Evolutionary conservation across 92 coral and sea anemone species (phyloP).

Genomic region (Phenganax subtilis): DNA sequence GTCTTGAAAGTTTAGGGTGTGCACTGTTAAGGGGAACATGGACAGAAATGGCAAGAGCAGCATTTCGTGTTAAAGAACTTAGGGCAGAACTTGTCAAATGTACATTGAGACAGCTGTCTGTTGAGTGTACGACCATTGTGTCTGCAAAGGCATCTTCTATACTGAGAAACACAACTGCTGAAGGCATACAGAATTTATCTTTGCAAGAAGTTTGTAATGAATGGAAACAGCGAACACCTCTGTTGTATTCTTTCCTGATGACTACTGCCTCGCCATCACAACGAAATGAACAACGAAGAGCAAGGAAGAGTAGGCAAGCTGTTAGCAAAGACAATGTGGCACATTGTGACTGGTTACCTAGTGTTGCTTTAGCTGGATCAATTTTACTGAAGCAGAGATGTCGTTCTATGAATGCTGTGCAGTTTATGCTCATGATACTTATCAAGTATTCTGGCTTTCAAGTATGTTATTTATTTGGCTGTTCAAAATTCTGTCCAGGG

Average conservation of each 20-base stretch:
- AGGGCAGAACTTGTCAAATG: slow-evolving; percentile 28
- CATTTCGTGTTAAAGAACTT: slow-evolving; percentile 27
- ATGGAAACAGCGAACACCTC: slow-evolving; percentile 47
- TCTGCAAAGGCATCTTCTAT: slow-evolving; percentile 39
- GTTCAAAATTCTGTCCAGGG: neutral
- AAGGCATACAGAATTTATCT: slow-evolving; percentile 45
- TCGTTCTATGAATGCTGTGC: slow-evolving; percentile 34
- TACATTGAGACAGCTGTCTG: slow-evolving; percentile 7
- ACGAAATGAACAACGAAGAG: neutral
- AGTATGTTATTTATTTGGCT: slow-evolving; percentile 19
- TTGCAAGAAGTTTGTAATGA: slow-evolving; percentile 42
- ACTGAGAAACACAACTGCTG: slow-evolving; percentile 42
- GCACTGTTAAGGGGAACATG: slow-evolving; percentile 35
- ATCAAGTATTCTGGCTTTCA: slow-evolving; percentile 50
- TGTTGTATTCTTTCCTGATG: slow-evolving; percentile 36
- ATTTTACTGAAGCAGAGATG: slow-evolving; percentile 44
- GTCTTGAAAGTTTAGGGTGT: slow-evolving; percentile 42
- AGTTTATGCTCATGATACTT: slow-evolving; percentile 40
- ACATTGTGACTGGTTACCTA: slow-evolving; percentile 31
- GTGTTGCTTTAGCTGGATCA: slow-evolving; percentile 50
- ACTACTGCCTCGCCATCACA: slow-evolving; percentile 41
- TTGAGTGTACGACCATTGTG: slow-evolving; percentile 31
- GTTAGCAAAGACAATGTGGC: neutral
- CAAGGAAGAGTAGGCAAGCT: neutral
- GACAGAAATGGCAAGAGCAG: slow-evolving; percentile 47